These are phyloP conservation scores for Agrochola litura DNA, from an alignment of 2,888 invertebrate genomes.

Conservation along the genomic window DNA sequence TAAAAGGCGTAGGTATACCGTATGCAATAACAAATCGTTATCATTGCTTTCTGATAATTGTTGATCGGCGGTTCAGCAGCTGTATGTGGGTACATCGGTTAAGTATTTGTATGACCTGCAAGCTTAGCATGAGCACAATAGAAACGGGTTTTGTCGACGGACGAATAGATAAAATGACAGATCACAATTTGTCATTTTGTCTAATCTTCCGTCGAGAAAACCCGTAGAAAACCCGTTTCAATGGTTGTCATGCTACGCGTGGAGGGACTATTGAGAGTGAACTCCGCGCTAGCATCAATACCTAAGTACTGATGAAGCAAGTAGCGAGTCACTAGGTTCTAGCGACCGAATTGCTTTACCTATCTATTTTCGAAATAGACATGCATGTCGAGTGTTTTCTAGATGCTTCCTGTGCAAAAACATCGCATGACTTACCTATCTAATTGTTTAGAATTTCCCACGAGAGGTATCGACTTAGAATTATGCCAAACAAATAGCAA, in stretches of 20 bases:
- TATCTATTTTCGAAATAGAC: neutral
- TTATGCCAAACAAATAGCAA: conserved; percentile 30
- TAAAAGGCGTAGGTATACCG: neutral
- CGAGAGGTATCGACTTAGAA: conserved; percentile 28
- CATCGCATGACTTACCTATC: conserved; percentile 24
- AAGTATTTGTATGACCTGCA: neutral
- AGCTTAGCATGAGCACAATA: too few species aligned
- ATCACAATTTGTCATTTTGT: too few species aligned
- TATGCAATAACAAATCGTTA: neutral
- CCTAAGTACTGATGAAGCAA: neutral
- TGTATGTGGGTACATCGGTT: neutral
- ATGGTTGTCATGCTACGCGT: too few species aligned
- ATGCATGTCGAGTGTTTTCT: neutral
- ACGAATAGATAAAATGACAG: too few species aligned
- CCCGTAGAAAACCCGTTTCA: too few species aligned
- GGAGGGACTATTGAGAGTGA: neutral
- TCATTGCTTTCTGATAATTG: neutral
- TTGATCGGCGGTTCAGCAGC: neutral
- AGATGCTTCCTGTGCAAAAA: conserved; percentile 10
- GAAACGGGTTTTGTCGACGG: too few species aligned
- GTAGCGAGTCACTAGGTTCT: neutral
- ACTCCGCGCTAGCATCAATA: too few species aligned
- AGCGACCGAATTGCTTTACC: neutral
- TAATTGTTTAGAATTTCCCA: conserved; percentile 51
- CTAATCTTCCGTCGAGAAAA: too few species aligned